These are phyloP conservation scores for Florisuga fusca DNA, from an alignment of 2,797 vertebrate genomes.

Conservation along the genomic window DNA sequence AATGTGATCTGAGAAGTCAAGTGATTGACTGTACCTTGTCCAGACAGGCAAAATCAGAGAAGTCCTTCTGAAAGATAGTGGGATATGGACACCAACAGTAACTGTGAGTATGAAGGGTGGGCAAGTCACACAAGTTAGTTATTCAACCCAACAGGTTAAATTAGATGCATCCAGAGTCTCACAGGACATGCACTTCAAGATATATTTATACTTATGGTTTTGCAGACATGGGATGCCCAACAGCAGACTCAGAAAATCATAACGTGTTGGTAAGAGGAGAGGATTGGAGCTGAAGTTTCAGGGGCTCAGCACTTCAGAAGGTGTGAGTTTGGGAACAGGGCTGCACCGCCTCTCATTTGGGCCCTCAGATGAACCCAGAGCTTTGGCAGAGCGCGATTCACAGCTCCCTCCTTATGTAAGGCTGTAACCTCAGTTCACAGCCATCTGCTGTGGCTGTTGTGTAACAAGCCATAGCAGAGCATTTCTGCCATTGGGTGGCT, in stretches of 20 bases:
- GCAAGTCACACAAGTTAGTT: not conserved
- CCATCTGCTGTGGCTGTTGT: not conserved
- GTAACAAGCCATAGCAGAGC: rapidly evolving
- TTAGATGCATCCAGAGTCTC: not conserved
- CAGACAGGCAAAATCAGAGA: not conserved
- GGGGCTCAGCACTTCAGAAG: not conserved
- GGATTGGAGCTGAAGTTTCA: not conserved
- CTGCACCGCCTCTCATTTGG: not conserved
- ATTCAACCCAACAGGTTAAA: not conserved
- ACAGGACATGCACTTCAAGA: not conserved
- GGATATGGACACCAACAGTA: not conserved
- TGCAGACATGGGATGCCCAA: not conserved
- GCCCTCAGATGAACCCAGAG: rapidly evolving
- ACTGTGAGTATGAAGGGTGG: not conserved
- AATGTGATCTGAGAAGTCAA: slow-evolving; percentile 4
- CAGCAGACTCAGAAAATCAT: not conserved
- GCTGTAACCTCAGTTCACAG: not conserved
- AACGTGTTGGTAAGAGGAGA: not conserved
- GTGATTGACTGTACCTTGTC: not conserved
- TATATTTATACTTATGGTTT: not conserved
- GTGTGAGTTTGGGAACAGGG: not conserved
- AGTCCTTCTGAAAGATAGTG: not conserved
- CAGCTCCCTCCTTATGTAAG: not conserved
- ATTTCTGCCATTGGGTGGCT: not conserved
- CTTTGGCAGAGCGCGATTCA: not conserved